Percentiles rank a stretch among this genome's conserved stretches.
Evolutionary conservation across 2,113 vertebrate genomes (phyloP).

Genomic region (Cyphomyrus discorhynchus): DNA sequence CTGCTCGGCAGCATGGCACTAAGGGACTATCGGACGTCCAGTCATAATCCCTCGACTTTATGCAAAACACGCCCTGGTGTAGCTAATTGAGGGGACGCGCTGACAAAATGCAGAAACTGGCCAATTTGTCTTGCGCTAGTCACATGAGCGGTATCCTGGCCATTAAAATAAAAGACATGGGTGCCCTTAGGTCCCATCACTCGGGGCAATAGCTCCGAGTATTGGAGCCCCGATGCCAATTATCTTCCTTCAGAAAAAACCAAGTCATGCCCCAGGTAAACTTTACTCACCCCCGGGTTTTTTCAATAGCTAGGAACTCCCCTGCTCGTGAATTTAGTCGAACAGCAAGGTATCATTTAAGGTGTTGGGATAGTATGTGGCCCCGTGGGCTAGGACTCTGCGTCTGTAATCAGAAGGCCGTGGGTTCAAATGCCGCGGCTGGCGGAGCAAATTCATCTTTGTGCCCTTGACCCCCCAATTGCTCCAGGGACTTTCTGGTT

Average conservation of each 20-base stretch:
- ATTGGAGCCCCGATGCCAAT: too few relatives aligned
- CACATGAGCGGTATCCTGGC: background rate
- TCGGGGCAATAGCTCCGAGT: too few relatives aligned
- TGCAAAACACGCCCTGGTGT: background rate
- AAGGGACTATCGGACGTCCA: background rate
- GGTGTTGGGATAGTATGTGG: background rate
- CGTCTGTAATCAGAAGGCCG: background rate
- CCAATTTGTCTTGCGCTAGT: background rate
- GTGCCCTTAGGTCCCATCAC: too few relatives aligned
- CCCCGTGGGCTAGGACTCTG: background rate
- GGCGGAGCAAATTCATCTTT: background rate
- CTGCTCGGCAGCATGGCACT: background rate
- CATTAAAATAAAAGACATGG: background rate
- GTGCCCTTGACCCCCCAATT: background rate
- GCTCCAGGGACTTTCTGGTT: background rate
- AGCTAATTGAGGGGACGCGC: background rate
- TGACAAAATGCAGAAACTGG: background rate
- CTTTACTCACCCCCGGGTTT: too few relatives aligned
- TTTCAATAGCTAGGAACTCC: too few relatives aligned
- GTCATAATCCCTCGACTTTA: background rate
- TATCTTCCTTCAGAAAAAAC: too few relatives aligned
- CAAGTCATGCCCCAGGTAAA: too few relatives aligned
- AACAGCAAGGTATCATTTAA: background rate
- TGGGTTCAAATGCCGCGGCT: background rate
- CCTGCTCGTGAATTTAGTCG: background rate